phyloP scores from a whole-genome alignment of 2,888 invertebrate genomes.

The Limenitis arthemis region DNA sequence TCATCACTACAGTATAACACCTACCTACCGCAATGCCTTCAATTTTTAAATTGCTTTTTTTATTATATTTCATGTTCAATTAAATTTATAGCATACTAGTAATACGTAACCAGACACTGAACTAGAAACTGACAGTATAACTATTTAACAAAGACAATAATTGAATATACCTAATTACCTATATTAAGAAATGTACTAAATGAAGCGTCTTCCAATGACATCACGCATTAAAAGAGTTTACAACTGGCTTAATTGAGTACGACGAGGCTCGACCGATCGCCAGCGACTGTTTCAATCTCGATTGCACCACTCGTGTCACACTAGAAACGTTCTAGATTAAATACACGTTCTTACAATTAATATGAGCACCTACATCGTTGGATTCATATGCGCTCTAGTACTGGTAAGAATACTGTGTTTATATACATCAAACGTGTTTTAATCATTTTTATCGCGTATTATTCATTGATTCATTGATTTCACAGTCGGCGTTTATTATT shows the following conservation, averaged over 20 bases:
- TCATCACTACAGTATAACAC: too few relatives aligned
- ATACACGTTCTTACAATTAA: constrained; percentile 29
- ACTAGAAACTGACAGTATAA: constrained; percentile 6
- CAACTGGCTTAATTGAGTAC: constrained; percentile 58
- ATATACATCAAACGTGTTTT: background rate
- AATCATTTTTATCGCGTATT: background rate
- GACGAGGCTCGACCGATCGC: constrained; percentile 36
- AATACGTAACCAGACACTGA: too few relatives aligned
- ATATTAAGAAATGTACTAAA: constrained; percentile 32
- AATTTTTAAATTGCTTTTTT: too few relatives aligned
- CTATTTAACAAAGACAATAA: background rate
- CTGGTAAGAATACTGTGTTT: constrained; percentile 42
- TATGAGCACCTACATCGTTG: constrained; percentile 50
- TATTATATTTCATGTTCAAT: too few relatives aligned
- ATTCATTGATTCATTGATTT: background rate
- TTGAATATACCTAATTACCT: background rate
- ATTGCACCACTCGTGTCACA: constrained; percentile 45
- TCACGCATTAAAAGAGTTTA: constrained; percentile 49
- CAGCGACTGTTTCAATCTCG: constrained; percentile 46
- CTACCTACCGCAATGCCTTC: too few relatives aligned
- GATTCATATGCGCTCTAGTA: constrained; percentile 52
- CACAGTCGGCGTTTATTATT: constrained; percentile 50
- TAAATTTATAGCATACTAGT: background rate
- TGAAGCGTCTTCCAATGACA: constrained; percentile 47
- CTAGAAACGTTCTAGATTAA: constrained; percentile 24